Evolutionary conservation across 2,797 vertebrate species (phyloP).

Genomic region (Notolepis coatsorum): DNA sequence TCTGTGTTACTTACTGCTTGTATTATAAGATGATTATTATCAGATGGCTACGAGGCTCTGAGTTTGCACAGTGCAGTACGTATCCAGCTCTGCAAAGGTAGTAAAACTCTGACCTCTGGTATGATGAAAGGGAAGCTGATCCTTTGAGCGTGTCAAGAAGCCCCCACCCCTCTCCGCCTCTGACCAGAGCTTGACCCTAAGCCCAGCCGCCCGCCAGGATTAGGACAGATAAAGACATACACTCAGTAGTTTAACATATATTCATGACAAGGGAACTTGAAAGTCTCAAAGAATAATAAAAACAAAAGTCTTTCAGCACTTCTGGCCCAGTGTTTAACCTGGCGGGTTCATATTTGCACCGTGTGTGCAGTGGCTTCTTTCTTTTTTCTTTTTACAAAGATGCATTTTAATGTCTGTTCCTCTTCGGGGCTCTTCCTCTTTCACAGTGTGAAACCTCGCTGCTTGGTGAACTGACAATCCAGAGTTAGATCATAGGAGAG

Average conservation of each 20-base stretch:
- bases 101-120: constrained; percentile 79
- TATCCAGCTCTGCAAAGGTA: constrained; percentile 51
- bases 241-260: constrained; percentile 54
- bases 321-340: no score
- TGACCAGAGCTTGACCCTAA: constrained; percentile 75
- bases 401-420: no score
- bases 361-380: no score
- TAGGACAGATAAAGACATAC: constrained; percentile 64
- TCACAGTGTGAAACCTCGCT: no score
- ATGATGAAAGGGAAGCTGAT: constrained; percentile 81
- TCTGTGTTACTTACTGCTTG: neutral
- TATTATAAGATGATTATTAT: constrained; percentile 57
- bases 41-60: constrained; percentile 58
- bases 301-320: neutral
- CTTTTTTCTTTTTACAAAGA: no score
- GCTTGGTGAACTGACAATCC: no score
- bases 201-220: constrained; percentile 41
- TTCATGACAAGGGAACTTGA: constrained; percentile 18
- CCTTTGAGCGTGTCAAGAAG: constrained; percentile 77
- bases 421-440: no score
- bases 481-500: no score
- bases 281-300: constrained; percentile 20
- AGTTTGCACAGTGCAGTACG: constrained; percentile 53
- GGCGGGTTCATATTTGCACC: no score
- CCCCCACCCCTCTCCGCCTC: constrained; percentile 40